Evolutionary conservation across 1,140 invertebrate genomes (phyloP), one percentile per base, ranked within the genome.

Genomic region (Cotesia vestalis): DNA sequence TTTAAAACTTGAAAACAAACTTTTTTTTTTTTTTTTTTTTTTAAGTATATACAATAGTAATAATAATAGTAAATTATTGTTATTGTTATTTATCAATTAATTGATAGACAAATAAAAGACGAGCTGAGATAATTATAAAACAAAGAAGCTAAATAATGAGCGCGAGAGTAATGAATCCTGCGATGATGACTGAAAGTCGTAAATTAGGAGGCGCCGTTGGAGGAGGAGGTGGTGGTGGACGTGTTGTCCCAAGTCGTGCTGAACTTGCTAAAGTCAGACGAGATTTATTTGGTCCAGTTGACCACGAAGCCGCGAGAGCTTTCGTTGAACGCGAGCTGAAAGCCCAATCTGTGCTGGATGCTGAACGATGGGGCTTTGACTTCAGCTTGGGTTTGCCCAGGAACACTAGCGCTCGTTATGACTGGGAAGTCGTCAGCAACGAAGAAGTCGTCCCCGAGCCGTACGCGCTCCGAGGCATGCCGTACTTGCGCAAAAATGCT

Each of bases 221-320:
- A 9, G 57, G 55, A 17, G 67, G 69, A 35, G 63, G 69, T 1
- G 46, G 67, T 51, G 70, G 75, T 70, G 78, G 79, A 55, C 79
- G 86, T 52, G 78, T 81, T 11, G 77, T 72, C 8, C 85, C 86
- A 61, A 83, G 73, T 66, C 78, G 78, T 6, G 85, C 83, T 9
- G 83, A 82, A 1, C 73, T 87, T 3, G 85, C 85, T 0, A 81
- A 85, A 11, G 86, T 88, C 3, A 78, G 87, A 8, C 81, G 87
- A 71, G 85, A 87, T 74, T 77, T 89, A n/a, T 89, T 89, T 73
- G 88, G 88, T 0, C 88, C 88, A 3, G 87, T 88, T 3, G 87
- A 89, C 76, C 88, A 88, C 73, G 87, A 84, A 8, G 88, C 88
- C 4, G 85, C 85, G 4, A 77, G 81, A 0, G 83, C 82, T 0